These are phyloP conservation scores for Spodoptera picta DNA, from an alignment of 2,888 invertebrate genomes.

Conservation along the genomic window DNA sequence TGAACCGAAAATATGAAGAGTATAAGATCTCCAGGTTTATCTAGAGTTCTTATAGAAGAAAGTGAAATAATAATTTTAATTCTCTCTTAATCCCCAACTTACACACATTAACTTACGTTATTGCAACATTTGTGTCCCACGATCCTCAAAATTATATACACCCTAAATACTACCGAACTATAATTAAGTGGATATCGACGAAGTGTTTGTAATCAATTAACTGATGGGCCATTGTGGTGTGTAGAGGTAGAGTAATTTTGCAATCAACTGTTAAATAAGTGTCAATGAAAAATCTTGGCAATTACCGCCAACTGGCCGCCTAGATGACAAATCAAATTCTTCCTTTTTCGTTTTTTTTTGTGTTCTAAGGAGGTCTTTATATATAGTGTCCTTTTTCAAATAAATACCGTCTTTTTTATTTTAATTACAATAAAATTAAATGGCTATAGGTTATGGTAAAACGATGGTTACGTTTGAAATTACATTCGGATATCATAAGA, in stretches of 20 bases:
- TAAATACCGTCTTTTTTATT: not conserved
- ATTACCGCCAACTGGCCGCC: constrained; percentile 28
- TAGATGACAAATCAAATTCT: constrained; percentile 23
- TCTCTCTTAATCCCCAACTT: constrained; percentile 1
- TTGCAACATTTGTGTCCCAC: constrained; percentile 16
- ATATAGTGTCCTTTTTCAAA: not conserved
- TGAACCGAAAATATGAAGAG: too few relatives aligned
- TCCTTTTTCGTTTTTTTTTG: not conserved
- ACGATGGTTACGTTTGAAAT: constrained; percentile 6
- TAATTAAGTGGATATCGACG: constrained; percentile 9
- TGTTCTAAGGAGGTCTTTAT: constrained; percentile 1
- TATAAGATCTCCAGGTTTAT: too few relatives aligned
- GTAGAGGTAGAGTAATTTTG: constrained; percentile 11
- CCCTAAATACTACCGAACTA: constrained; percentile 36
- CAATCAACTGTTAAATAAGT: constrained; percentile 36
- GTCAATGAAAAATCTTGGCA: constrained; percentile 41
- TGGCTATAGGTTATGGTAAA: not conserved
- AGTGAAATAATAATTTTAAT: not conserved
- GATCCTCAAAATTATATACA: constrained; percentile 34
- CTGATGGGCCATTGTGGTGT: constrained; percentile 27
- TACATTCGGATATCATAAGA: constrained; percentile 67
- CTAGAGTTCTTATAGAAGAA: not conserved
- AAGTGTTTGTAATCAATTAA: constrained; percentile 32
- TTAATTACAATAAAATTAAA: not conserved
- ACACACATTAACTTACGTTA: constrained; percentile 17